These are phyloP conservation scores for Loripinus fragilis DNA, from an alignment of 2,888 invertebrate genomes.

Conservation along the genomic window DNA sequence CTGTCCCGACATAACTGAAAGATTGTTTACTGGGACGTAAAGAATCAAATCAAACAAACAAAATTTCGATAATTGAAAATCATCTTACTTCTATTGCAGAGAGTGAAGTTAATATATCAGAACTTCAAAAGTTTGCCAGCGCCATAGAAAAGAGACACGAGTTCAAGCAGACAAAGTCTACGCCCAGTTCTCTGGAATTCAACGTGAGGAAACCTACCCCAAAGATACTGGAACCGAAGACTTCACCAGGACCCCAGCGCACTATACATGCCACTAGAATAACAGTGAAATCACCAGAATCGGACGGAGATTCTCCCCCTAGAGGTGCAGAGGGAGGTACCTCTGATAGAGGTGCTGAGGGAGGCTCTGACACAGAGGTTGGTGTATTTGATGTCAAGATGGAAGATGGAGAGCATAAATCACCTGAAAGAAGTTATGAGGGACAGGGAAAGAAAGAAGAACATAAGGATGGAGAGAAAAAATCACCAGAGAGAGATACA, in stretches of 20 bases:
- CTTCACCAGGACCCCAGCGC: neutral
- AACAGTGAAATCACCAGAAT: slow-evolving; percentile 33
- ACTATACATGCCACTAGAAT: slow-evolving; percentile 21
- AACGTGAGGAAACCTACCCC: slow-evolving; percentile 61
- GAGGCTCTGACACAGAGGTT: neutral
- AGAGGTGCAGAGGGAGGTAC: neutral
- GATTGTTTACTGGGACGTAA: no score
- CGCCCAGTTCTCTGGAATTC: slow-evolving; percentile 66
- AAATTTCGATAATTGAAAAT: no score
- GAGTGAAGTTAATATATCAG: neutral
- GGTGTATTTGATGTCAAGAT: neutral
- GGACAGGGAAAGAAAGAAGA: neutral
- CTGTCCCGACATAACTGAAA: no score
- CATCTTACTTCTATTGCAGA: neutral
- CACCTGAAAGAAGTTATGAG: neutral
- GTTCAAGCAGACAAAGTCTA: slow-evolving; percentile 65
- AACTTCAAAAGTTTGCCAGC: slow-evolving; percentile 41
- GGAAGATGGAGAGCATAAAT: no score
- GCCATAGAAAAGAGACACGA: slow-evolving; percentile 66
- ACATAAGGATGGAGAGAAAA: neutral
- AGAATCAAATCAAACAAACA: no score
- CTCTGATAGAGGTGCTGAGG: neutral
- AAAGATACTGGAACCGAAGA: slow-evolving; percentile 45
- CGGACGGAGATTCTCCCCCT: slow-evolving; percentile 17
- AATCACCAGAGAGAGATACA: neutral